A percentile compares a stretch with the other conserved stretches of the same genome.
Conservation (phyloP, 2,888 invertebrate species). For the Parnassius smintheus region DNA sequence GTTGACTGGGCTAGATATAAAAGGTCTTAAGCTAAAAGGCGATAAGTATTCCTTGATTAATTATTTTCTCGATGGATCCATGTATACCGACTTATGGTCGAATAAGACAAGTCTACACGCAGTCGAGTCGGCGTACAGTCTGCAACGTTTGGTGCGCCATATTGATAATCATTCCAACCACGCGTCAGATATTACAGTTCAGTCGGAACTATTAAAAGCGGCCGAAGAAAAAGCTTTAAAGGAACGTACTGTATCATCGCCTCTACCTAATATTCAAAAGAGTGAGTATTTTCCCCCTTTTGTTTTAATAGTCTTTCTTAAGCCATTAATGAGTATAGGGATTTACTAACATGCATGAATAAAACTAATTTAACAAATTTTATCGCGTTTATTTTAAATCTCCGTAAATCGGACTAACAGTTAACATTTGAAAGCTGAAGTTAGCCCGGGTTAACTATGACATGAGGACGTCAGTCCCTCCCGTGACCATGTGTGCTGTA, state of each 20-base stretch:
- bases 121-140: constrained; percentile 50
- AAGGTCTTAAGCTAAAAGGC: constrained; percentile 51
- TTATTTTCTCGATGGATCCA: constrained; percentile 57
- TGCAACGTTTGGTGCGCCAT: constrained; percentile 55
- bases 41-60: constrained; percentile 57
- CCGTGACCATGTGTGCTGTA: too few species aligned
- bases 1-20: constrained; percentile 59
- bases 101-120: constrained; percentile 49
- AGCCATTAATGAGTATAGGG: neutral
- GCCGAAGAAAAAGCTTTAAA: constrained; percentile 40
- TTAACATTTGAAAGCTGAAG: too few species aligned
- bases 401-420: too few species aligned
- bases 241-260: constrained; percentile 46
- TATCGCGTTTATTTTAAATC: too few species aligned
- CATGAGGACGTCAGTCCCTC: too few species aligned
- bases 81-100: constrained; percentile 51
- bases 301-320: too few species aligned
- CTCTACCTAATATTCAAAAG: neutral
- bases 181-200: constrained; percentile 36
- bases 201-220: constrained; percentile 36
- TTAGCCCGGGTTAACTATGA: too few species aligned
- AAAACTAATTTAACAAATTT: too few species aligned
- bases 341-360: neutral
- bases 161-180: constrained; percentile 48
- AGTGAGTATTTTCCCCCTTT: constrained; percentile 1